Conservation (phyloP, 2,113 vertebrate species). For the Lycaon pictus region DNA sequence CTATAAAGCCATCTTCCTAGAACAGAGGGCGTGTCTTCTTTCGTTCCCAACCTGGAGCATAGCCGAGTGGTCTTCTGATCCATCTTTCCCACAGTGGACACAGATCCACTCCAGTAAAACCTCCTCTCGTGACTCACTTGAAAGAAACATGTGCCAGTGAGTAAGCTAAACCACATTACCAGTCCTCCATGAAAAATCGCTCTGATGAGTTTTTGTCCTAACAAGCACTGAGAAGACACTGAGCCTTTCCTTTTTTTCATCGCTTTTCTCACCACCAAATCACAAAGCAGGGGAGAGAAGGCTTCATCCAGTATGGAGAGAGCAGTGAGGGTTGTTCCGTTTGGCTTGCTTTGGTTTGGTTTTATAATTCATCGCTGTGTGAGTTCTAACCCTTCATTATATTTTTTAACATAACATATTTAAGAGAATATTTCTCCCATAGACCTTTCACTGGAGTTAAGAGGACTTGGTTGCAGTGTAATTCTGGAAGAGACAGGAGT, state of each 20-base stretch:
- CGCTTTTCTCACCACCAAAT: neutral
- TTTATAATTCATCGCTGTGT: neutral
- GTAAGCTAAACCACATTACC: neutral
- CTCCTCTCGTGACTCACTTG: constrained; percentile 19
- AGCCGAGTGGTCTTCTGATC: neutral
- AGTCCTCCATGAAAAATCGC: neutral
- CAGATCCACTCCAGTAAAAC: constrained; percentile 28
- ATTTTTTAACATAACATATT: constrained; percentile 6
- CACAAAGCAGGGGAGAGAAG: neutral
- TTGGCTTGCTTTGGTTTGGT: neutral
- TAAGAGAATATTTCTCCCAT: neutral
- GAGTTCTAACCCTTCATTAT: neutral
- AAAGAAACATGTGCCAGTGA: neutral
- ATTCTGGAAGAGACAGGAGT: constrained; percentile 1
- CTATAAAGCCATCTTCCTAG: neutral
- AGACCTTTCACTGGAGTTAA: neutral
- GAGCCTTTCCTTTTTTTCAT: neutral
- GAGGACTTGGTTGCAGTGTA: neutral
- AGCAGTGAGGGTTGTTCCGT: neutral
- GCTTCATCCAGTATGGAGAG: neutral
- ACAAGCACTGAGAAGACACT: neutral
- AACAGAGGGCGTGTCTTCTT: neutral
- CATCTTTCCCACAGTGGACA: neutral
- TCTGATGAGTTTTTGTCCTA: neutral
- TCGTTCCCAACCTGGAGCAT: neutral